Base-by-base conservation (phyloP, 2,797 vertebrate species). In the Rhinichthys osculus region DNA sequence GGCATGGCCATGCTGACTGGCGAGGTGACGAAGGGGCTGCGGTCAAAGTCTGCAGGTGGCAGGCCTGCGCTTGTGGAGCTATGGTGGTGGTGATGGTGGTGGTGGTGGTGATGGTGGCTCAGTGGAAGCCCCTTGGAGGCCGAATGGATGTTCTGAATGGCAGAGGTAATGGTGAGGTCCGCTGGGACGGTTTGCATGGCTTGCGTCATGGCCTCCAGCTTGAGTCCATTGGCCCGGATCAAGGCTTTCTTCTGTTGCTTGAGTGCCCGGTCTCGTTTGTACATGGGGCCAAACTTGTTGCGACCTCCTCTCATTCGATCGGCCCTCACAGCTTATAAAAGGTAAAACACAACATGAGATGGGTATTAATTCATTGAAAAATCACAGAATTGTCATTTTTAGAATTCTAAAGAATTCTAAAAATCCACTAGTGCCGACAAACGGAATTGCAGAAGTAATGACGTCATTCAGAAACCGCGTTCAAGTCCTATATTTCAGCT, bases 211-310 rank as follows among this genome's bases (percentile, higher is more conserved):
- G 98, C 97, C 93, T 99, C 98, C 42, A 99, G 95, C 93, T 99
- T 99, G 77, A 99, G 96, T 94, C 98, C 98, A 6, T 99, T 99
- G 42, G 98, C 98, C 90, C 98, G 96, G 92, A 99, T 99, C 89
- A 99, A 96, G 2, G 98, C 98, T 92, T 99, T 99, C 90, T 99
- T 99, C 91, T 99, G 98, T 90, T 99, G 98, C 93, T 99, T 99
- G 81, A 99, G 85, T 59, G 98, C 98, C 78, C 98, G 95, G 94
- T 99, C 98, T 84, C 98, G 96, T 94, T 99, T 99, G 95, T 99
- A 99, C 98, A 99, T 99, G 11, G 98, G 98, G 91, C 98, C 98
- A 35, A 99, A 99, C 91, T 99, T 99, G 94, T 99, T 99, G 85
- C 98, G 95, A 83, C 98, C 98, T 0, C 98, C 98, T 0, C 98